These are phyloP conservation scores for Parthenolecanium corni DNA, from an alignment of 2,888 invertebrate genomes.

Conservation along the genomic window DNA sequence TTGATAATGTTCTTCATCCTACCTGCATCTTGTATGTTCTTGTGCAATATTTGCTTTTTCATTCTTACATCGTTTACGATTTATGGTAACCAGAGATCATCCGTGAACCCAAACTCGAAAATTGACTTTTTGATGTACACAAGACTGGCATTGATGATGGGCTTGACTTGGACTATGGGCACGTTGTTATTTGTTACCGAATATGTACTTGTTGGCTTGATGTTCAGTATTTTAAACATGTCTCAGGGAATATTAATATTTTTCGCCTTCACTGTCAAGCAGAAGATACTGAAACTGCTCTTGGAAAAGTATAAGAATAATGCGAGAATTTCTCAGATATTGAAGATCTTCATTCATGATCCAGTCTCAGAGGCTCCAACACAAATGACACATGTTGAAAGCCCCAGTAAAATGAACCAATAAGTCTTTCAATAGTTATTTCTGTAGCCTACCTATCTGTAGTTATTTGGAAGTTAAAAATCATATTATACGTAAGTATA, in stretches of 20 bases:
- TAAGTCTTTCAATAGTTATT: too few relatives aligned
- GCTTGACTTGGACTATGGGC: constrained; percentile 42
- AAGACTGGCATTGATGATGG: constrained; percentile 42
- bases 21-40: constrained; percentile 39
- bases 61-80: constrained; percentile 39
- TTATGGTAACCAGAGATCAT: constrained; percentile 37
- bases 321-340: neutral
- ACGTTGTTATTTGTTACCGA: constrained; percentile 36
- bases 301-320: constrained; percentile 9
- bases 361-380: too few relatives aligned
- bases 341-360: neutral
- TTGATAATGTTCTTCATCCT: constrained; percentile 43
- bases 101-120: constrained; percentile 35
- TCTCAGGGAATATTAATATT: constrained; percentile 44
- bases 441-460: too few relatives aligned
- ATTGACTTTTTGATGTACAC: constrained; percentile 40
- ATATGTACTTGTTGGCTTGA: constrained; percentile 39
- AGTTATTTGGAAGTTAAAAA: too few relatives aligned
- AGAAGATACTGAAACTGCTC: neutral
- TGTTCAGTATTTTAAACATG: constrained; percentile 42
- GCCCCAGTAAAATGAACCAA: too few relatives aligned
- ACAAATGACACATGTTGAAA: too few relatives aligned
- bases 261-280: constrained; percentile 40
- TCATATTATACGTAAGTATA: too few relatives aligned
- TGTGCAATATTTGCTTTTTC: constrained; percentile 40